phyloP scores from a whole-genome alignment of 2,113 vertebrate genomes.

The Nyctereutes procyonoides region DNA sequence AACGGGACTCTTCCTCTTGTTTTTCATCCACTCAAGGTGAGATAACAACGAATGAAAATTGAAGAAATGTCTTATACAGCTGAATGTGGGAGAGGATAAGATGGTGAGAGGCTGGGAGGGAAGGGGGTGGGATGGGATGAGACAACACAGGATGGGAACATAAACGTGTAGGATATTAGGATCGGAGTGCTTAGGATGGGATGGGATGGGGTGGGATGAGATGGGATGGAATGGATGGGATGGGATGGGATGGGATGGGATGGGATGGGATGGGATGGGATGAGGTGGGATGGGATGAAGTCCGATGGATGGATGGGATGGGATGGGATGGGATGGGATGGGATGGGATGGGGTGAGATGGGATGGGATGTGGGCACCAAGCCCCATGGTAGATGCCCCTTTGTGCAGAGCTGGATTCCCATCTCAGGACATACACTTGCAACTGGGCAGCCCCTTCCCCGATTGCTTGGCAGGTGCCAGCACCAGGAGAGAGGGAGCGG shows the following conservation, averaged over 20 bases:
- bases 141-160: too few species aligned
- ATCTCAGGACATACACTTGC: not conserved
- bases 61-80: not conserved
- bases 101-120: too few species aligned
- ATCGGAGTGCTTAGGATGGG: not conserved
- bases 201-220: not conserved
- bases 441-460: slow-evolving; percentile 54
- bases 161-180: not conserved
- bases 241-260: not conserved
- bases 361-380: not conserved
- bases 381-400: not conserved
- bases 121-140: too few species aligned
- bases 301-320: not conserved
- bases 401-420: not conserved
- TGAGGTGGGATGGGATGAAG: too few species aligned
- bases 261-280: not conserved
- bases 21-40: not conserved
- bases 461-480: slow-evolving; percentile 61
- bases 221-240: too few species aligned
- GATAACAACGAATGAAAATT: not conserved
- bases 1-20: not conserved
- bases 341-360: not conserved
- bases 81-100: not conserved
- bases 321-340: not conserved
- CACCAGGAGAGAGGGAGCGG: slow-evolving; percentile 43